phyloP scores from a whole-genome alignment of 1,140 invertebrate species.

The Bathynomus jamesi region DNA sequence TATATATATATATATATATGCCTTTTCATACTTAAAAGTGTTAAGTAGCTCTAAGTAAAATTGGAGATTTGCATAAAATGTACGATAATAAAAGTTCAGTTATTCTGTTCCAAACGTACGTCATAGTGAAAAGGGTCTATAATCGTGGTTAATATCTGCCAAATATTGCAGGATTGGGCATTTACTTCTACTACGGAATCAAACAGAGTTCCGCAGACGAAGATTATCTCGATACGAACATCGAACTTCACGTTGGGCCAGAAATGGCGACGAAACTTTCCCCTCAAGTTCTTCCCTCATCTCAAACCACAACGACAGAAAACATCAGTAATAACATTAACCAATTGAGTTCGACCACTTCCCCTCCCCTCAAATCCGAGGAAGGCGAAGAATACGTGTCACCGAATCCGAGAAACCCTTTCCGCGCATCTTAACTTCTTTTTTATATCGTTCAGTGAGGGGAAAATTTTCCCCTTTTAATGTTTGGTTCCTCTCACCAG shows the following conservation, averaged over 20 bases:
- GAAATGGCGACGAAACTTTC: neutral
- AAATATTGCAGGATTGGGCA: slow-evolving; percentile 37
- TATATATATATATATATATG: neutral
- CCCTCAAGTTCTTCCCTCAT: too few relatives aligned
- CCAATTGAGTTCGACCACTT: neutral
- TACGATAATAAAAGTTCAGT: too few relatives aligned
- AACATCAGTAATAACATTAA: neutral
- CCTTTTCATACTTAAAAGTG: neutral
- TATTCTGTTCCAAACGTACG: too few relatives aligned
- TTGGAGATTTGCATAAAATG: too few relatives aligned
- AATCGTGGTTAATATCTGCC: neutral
- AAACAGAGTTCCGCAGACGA: slow-evolving; percentile 38
- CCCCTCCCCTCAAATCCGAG: too few relatives aligned
- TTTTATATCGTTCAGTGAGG: too few relatives aligned
- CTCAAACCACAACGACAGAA: neutral
- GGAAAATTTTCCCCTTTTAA: too few relatives aligned
- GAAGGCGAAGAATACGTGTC: neutral
- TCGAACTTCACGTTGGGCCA: slow-evolving; percentile 16
- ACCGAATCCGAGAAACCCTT: neutral
- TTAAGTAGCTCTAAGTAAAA: too few relatives aligned
- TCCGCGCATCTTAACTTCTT: neutral
- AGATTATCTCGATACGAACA: slow-evolving; percentile 9
- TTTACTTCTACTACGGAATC: slow-evolving; percentile 43
- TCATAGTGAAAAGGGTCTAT: too few relatives aligned
- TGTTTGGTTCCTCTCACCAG: too few relatives aligned